phyloP scores from a whole-genome alignment of 2,888 invertebrate species.

The Monoplex corrugatus region DNA sequence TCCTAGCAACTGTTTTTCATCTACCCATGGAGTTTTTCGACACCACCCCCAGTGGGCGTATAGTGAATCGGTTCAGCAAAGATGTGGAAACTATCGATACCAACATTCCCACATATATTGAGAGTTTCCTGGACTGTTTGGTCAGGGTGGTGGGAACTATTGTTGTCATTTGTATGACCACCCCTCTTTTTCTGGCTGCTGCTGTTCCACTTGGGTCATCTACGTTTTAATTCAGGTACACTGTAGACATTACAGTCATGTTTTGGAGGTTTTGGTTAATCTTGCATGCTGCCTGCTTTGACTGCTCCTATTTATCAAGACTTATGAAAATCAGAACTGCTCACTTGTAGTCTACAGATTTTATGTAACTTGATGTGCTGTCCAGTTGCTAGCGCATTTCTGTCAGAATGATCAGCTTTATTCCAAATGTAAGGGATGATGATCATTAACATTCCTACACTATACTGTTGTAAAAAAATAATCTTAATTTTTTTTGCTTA shows the following conservation, averaged over 20 bases:
- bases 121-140: constrained; percentile 54
- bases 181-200: constrained; percentile 64
- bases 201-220: constrained; percentile 62
- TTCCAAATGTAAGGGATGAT: no score
- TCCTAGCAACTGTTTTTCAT: constrained; percentile 69
- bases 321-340: no score
- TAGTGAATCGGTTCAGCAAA: constrained; percentile 77
- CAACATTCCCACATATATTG: constrained; percentile 64
- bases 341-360: no score
- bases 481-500: no score
- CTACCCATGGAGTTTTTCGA: constrained; percentile 78
- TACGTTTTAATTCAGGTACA: constrained; percentile 24
- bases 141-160: constrained; percentile 61
- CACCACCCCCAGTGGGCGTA: constrained; percentile 75
- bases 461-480: no score
- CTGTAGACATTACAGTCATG: neutral
- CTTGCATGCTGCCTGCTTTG: neutral
- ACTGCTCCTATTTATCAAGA: neutral
- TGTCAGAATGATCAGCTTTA: no score
- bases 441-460: no score
- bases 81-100: constrained; percentile 77
- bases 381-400: no score
- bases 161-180: constrained; percentile 65
- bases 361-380: no score
- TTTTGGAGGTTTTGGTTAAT: neutral